Evolutionary conservation across 2,888 invertebrate species (phyloP).

Genomic region (Drymonia ruficornis): DNA sequence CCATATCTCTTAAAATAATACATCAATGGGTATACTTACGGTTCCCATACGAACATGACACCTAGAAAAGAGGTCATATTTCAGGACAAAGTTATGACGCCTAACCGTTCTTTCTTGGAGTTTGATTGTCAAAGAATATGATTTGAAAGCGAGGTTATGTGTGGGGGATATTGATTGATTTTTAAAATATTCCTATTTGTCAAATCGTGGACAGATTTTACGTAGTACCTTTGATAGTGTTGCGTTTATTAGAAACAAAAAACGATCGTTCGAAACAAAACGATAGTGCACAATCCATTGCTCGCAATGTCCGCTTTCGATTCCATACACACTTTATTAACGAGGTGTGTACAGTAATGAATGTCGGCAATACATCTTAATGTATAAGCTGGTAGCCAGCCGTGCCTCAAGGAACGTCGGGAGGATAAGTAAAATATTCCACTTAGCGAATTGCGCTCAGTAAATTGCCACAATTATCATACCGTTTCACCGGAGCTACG

Average conservation of each 20-base stretch:
- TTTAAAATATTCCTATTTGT: no score
- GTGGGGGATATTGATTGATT: no score
- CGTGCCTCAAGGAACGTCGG: conserved; percentile 66
- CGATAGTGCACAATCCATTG: conserved; percentile 27
- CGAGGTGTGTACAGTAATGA: conserved; percentile 58
- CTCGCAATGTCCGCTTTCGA: conserved; percentile 34
- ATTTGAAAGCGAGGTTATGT: no score
- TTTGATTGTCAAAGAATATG: not conserved
- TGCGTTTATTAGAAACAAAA: no score
- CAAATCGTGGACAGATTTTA: no score
- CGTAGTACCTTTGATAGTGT: no score
- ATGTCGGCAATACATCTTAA: conserved; percentile 70
- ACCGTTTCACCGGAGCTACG: conserved; percentile 50
- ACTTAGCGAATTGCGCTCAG: conserved; percentile 75
- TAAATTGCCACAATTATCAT: conserved; percentile 70
- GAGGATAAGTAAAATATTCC: conserved; percentile 78
- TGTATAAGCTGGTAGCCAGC: conserved; percentile 64
- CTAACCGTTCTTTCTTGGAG: conserved; percentile 18
- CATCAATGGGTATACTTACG: no score
- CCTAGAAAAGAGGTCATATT: conserved; percentile 51
- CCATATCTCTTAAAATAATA: no score
- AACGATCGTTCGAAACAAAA: conserved; percentile 2
- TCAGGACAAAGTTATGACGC: conserved; percentile 31
- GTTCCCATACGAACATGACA: conserved; percentile 26
- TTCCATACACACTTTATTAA: conserved; percentile 36